Evolutionary conservation across 2,888 invertebrate genomes (phyloP).

Genomic region (Scaptomyza caliginosa): DNA sequence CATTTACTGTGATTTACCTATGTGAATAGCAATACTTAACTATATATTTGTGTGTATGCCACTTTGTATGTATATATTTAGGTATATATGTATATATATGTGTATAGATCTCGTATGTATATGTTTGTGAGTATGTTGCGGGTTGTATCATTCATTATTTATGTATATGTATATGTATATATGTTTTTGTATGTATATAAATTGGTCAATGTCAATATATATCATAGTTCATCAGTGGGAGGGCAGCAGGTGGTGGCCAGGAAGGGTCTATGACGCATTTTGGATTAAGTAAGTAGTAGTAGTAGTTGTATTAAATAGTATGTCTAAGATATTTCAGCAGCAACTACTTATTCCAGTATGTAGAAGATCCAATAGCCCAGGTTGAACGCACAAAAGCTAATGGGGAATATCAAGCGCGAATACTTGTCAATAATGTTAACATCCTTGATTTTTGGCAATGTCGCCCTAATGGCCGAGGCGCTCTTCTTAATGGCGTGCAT

Average conservation of each 20-base stretch:
- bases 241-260: conserved; percentile 40
- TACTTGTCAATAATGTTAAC: conserved; percentile 99
- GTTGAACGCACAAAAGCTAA: conserved; percentile 97
- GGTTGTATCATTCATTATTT: conserved; percentile 39
- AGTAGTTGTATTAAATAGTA: background rate
- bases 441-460: conserved; percentile 97
- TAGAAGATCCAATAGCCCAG: conserved; percentile 98
- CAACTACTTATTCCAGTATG: conserved; percentile 86
- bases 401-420: conserved; percentile 97
- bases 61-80: conserved; percentile 5
- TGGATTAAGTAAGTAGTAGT: background rate
- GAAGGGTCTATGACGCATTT: conserved; percentile 28
- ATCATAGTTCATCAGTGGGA: conserved; percentile 43
- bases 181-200: conserved; percentile 27
- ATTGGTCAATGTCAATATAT: conserved; percentile 54
- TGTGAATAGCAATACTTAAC: conserved; percentile 45
- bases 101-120: too few relatives aligned
- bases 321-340: conserved; percentile 14
- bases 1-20: conserved; percentile 44
- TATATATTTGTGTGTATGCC: conserved; percentile 18
- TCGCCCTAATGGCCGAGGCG: conserved; percentile 93
- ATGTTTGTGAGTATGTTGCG: conserved; percentile 23
- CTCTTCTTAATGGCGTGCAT: conserved; percentile 92
- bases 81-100: conserved; percentile 3
- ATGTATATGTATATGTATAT: conserved; percentile 27